Evolutionary conservation across 2,113 vertebrate genomes (phyloP).

Genomic region (Tenebrosternarchus preto): DNA sequence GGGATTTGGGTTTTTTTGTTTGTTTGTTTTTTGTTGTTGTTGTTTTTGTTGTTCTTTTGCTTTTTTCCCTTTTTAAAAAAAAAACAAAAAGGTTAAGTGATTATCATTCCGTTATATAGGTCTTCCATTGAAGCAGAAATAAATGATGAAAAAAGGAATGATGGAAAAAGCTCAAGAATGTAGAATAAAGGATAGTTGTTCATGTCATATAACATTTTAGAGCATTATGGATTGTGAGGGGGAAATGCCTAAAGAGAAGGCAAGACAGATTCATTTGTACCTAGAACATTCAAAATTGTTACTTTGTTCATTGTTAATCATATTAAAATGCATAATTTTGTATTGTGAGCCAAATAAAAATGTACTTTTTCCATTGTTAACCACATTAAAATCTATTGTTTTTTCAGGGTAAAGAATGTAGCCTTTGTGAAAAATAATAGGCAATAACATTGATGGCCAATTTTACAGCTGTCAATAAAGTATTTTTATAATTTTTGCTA

Average conservation of each 20-base stretch:
- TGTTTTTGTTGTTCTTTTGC: too few species aligned
- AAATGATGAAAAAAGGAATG: not conserved
- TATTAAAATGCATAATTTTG: not conserved
- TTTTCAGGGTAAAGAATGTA: slow-evolving; percentile 1
- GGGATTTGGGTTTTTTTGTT: not conserved
- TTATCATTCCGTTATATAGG: not conserved
- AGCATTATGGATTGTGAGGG: not conserved
- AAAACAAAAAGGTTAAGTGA: not conserved
- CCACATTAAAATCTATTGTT: slow-evolving; percentile 4
- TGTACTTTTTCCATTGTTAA: slow-evolving; percentile 10
- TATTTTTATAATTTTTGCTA: slow-evolving; percentile 12
- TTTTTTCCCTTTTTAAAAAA: too few species aligned
- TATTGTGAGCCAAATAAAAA: slow-evolving; percentile 21
- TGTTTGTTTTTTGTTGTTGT: too few species aligned
- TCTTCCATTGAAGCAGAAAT: not conserved
- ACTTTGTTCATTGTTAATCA: not conserved
- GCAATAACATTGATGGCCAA: not conserved
- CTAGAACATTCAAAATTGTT: not conserved
- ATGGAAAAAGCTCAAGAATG: not conserved
- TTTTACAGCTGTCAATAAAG: slow-evolving; percentile 4
- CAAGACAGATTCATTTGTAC: not conserved
- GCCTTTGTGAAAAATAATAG: slow-evolving; percentile 20
- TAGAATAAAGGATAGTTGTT: not conserved
- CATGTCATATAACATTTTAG: not conserved
- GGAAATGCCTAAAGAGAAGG: not conserved